Percentiles rank a stretch among this genome's conserved stretches.
These are phyloP conservation scores for Spodoptera picta DNA, from an alignment of 2,888 invertebrate genomes.

Conservation along the genomic window DNA sequence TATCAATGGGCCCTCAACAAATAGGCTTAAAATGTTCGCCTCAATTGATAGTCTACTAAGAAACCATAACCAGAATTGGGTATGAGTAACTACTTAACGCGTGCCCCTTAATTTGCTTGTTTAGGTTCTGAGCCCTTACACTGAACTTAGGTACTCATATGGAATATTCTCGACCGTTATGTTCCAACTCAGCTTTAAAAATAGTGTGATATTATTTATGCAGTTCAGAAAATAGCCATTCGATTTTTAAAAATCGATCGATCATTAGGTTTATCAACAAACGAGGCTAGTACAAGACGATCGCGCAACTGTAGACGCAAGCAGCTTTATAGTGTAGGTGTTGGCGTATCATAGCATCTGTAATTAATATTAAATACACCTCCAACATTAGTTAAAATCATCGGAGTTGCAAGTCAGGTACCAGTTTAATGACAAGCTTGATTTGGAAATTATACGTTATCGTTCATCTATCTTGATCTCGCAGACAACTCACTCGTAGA, in stretches of 20 bases:
- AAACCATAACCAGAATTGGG: conserved; percentile 52
- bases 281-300: conserved; percentile 8
- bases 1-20: conserved; percentile 63
- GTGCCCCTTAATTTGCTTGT: conserved; percentile 48
- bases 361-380: conserved; percentile 50
- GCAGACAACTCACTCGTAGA: conserved; percentile 79
- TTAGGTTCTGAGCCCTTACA: conserved; percentile 38
- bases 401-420: conserved; percentile 48
- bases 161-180: conserved; percentile 26
- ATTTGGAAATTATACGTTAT: conserved; percentile 68
- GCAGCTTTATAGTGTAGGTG: conserved; percentile 36
- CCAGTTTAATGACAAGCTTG: conserved; percentile 66
- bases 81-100: conserved; percentile 52
- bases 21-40: conserved; percentile 58
- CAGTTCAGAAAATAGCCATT: no score
- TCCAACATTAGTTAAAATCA: conserved; percentile 56
- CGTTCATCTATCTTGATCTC: conserved; percentile 69
- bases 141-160: conserved; percentile 9
- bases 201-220: neutral
- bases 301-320: conserved; percentile 11
- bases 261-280: conserved; percentile 12
- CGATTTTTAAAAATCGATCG: neutral
- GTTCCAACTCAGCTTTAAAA: conserved; percentile 9
- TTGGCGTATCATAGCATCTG: conserved; percentile 44
- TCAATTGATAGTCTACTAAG: conserved; percentile 59